Percentiles rank a stretch among this genome's conserved stretches.
Conservation (phyloP, 2,113 vertebrate genomes). For the Sphyrna mokarran region DNA sequence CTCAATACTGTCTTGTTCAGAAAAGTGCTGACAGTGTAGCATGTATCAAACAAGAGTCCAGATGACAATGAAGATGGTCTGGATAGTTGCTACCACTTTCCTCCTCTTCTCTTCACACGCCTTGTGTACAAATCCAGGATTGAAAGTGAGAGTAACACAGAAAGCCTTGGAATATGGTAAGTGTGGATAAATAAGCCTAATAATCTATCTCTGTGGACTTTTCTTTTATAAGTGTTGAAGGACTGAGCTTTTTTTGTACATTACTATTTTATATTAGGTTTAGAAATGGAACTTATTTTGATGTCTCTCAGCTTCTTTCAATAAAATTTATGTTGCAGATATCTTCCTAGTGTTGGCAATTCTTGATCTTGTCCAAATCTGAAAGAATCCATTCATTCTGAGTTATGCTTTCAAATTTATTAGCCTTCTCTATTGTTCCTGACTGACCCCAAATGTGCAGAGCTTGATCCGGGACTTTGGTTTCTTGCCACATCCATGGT, state of each 20-base stretch:
- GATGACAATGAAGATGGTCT: not conserved
- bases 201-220: not conserved
- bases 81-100: not conserved
- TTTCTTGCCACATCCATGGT: not conserved
- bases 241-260: not conserved
- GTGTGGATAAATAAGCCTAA: not conserved
- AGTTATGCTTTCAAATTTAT: not conserved
- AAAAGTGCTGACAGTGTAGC: not conserved
- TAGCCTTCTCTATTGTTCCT: not conserved
- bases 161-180: slow-evolving; percentile 27
- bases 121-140: slow-evolving; percentile 6
- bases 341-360: not conserved
- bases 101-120: not conserved
- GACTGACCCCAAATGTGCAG: not conserved
- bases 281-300: not conserved
- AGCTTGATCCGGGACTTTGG: not conserved
- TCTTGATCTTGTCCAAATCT: not conserved
- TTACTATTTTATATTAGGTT: not conserved
- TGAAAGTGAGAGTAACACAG: slow-evolving; percentile 27
- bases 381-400: not conserved
- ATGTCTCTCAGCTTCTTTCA: not conserved
- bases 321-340: not conserved
- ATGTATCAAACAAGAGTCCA: not conserved
- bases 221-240: not conserved
- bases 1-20: not conserved